These are phyloP conservation scores for Antrozous pallidus DNA, from an alignment of 2,797 vertebrate species.

Conservation along the genomic window DNA sequence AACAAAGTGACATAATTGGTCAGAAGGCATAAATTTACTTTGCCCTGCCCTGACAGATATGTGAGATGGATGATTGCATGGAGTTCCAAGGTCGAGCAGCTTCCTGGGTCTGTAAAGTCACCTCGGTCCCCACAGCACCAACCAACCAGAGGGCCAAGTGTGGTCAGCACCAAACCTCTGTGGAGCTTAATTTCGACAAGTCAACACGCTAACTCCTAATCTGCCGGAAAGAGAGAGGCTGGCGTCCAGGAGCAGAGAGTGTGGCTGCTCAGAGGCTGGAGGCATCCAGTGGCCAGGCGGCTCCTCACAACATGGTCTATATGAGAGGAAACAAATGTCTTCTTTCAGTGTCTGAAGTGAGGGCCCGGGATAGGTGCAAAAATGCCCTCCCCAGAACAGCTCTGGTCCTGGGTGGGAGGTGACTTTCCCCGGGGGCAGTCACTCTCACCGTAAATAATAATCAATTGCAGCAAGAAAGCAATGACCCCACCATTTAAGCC, in stretches of 20 bases:
- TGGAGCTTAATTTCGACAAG: background rate
- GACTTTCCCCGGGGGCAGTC: background rate
- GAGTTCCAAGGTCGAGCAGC: background rate
- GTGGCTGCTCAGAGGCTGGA: background rate
- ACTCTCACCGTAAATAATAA: constrained; percentile 91
- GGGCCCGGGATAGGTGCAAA: background rate
- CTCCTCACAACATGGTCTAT: background rate
- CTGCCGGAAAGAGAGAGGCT: background rate
- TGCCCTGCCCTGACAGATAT: background rate
- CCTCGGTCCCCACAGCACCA: background rate
- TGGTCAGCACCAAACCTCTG: background rate
- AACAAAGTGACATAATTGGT: background rate
- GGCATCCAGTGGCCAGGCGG: background rate
- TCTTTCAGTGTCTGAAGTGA: background rate
- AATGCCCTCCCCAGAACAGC: background rate
- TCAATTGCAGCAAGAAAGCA: constrained; percentile 95
- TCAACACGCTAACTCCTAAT: background rate
- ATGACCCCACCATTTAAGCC: constrained; percentile 94
- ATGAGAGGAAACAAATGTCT: background rate
- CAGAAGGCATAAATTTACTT: background rate
- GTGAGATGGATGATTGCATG: accelerated
- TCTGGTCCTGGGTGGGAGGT: background rate
- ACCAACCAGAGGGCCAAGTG: background rate
- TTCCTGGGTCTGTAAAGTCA: background rate
- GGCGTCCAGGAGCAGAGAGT: background rate